A percentile compares a stretch with the other conserved stretches of the same genome.
Conservation (phyloP, 2,888 invertebrate species). For the Apocheima hispidaria region DNA sequence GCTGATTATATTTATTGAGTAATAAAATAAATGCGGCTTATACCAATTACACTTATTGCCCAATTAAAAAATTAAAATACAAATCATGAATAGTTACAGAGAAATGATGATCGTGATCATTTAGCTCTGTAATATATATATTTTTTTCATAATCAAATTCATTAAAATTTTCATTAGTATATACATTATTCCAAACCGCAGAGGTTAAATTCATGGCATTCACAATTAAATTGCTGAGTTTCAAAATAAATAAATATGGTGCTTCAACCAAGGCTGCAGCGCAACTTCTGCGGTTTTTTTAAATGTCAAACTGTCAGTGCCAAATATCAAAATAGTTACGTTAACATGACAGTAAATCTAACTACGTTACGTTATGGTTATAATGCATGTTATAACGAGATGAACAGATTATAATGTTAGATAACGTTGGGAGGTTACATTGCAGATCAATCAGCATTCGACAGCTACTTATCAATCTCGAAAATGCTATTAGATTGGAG, state of each 20-base stretch:
- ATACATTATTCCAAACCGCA: not conserved
- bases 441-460: too few relatives aligned
- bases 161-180: not conserved
- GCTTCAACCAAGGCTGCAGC: not conserved
- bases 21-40: too few relatives aligned
- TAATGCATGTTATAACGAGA: too few relatives aligned
- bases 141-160: not conserved
- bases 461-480: too few relatives aligned
- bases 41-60: too few relatives aligned
- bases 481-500: too few relatives aligned
- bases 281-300: not conserved
- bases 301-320: not conserved
- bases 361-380: not conserved
- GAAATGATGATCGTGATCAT: not conserved
- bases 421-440: too few relatives aligned
- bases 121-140: not conserved
- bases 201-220: conserved; percentile 2
- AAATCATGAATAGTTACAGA: too few relatives aligned
- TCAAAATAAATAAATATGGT: not conserved
- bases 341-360: not conserved
- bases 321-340: not conserved
- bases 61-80: too few relatives aligned
- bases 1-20: too few relatives aligned
- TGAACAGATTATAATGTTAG: too few relatives aligned
- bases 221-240: not conserved